Evolutionary conservation across 1,140 invertebrate species (phyloP).

Genomic region (Formica exsecta): DNA sequence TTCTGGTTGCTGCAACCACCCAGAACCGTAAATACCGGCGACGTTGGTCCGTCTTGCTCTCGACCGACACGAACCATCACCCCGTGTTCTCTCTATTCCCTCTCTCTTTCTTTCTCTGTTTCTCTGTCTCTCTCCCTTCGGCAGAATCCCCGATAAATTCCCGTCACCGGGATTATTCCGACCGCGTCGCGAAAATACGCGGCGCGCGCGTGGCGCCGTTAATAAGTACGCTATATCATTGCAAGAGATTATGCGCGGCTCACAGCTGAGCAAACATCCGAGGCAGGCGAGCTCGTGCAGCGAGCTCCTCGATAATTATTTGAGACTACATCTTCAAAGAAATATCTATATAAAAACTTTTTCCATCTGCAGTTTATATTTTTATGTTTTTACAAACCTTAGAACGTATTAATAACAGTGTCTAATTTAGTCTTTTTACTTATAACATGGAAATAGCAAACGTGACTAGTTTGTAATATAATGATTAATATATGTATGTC

Average conservation of each 20-base stretch:
- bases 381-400: too few species aligned
- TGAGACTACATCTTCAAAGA: not conserved
- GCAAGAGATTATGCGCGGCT: slow-evolving; percentile 48
- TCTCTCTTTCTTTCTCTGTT: not conserved
- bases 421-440: not conserved
- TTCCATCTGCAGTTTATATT: not conserved
- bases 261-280: slow-evolving; percentile 58
- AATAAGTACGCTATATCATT: slow-evolving; percentile 60
- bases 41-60: slow-evolving; percentile 42
- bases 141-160: slow-evolving; percentile 72
- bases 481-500: not conserved
- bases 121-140: not conserved
- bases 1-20: slow-evolving; percentile 53
- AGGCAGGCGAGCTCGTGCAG: not conserved
- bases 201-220: slow-evolving; percentile 52
- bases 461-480: not conserved
- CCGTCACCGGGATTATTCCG: slow-evolving; percentile 61
- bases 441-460: not conserved
- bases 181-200: slow-evolving; percentile 70
- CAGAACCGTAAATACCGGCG: slow-evolving; percentile 65
- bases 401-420: not conserved
- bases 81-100: not conserved
- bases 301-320: slow-evolving; percentile 26
- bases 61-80: not conserved
- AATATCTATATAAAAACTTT: not conserved